These are phyloP conservation scores for Pocillopora damicornis DNA, from an alignment of 64 coral and sea anemone genomes.

Conservation along the genomic window DNA sequence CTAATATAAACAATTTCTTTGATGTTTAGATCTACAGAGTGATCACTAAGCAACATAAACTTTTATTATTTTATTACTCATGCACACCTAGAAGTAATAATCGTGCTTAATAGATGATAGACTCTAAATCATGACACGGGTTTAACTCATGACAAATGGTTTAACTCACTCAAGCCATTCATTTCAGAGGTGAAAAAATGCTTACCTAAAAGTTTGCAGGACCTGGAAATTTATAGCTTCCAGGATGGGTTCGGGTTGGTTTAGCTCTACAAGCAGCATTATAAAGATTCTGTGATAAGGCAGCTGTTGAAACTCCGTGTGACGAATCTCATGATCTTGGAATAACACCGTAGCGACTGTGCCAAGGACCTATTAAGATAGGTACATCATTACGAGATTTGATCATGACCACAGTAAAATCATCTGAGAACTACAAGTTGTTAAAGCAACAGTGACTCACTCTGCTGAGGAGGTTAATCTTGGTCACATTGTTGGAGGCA, in stretches of 20 bases:
- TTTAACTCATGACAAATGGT: too few species aligned
- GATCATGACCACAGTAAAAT: too few species aligned
- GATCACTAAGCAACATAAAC: too few species aligned
- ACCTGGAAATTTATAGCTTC: constrained; percentile 98
- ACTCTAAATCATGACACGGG: too few species aligned
- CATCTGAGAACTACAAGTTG: too few species aligned
- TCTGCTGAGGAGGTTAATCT: constrained; percentile 93
- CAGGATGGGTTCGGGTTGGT: constrained; percentile 92
- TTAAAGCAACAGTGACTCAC: constrained; percentile 40
- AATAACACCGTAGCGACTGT: constrained; percentile 94
- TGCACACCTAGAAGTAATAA: too few species aligned
- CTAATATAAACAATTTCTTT: constrained; percentile 32
- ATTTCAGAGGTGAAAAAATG: too few species aligned
- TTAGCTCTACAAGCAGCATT: constrained; percentile 92
- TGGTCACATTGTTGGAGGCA: constrained; percentile 91
- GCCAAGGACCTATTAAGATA: constrained; percentile 68
- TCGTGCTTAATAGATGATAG: too few species aligned
- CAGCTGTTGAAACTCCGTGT: constrained; percentile 95
- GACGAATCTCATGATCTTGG: constrained; percentile 93
- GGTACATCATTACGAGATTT: not conserved
- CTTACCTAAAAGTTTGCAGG: constrained; percentile 82
- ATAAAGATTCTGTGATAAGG: constrained; percentile 96
- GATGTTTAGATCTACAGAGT: not conserved
- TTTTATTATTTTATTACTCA: too few species aligned
- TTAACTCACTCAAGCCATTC: too few species aligned